phyloP scores from a whole-genome alignment of 37 sponge, comb jelly and placozoan genomes.

The Dysidea cf. avara region DNA sequence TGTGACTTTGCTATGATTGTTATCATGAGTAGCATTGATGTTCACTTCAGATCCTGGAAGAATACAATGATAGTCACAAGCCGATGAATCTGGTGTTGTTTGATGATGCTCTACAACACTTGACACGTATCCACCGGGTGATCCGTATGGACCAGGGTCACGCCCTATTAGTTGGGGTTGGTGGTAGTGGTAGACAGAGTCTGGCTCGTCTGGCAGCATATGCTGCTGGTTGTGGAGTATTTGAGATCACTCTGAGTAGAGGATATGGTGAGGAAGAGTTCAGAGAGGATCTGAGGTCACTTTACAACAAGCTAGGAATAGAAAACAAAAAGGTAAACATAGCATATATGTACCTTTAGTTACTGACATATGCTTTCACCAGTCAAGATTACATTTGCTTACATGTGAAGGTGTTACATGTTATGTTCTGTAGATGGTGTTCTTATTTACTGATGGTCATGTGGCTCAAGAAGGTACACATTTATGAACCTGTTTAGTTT shows the following conservation, averaged over 20 bases:
- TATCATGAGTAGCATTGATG: too few species aligned
- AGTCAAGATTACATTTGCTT: too few species aligned
- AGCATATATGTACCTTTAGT: too few species aligned
- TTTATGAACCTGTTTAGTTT: neutral
- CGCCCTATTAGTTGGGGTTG: slow-evolving; percentile 97
- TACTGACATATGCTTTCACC: too few species aligned
- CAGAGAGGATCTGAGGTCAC: slow-evolving; percentile 93
- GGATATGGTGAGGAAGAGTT: slow-evolving; percentile 98
- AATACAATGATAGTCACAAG: slow-evolving; percentile 87
- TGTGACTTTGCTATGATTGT: too few species aligned
- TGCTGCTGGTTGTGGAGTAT: slow-evolving; percentile 95
- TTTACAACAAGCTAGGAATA: slow-evolving; percentile 92
- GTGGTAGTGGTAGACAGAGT: slow-evolving; percentile 97
- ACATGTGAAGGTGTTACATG: too few species aligned
- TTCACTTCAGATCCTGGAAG: slow-evolving; percentile 79
- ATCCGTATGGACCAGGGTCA: slow-evolving; percentile 97
- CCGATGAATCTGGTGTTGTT: slow-evolving; percentile 97
- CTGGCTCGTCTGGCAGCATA: slow-evolving; percentile 93
- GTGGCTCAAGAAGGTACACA: slow-evolving; percentile 93
- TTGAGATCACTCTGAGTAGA: slow-evolving; percentile 95
- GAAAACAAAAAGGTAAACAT: slow-evolving; percentile 98
- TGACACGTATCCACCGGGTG: slow-evolving; percentile 91
- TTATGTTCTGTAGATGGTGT: slow-evolving; percentile 64
- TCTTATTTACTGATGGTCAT: slow-evolving; percentile 97
- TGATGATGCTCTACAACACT: slow-evolving; percentile 97